Evolutionary conservation across 2,888 invertebrate species (phyloP).

Genomic region (Luffia ferchaultella): DNA sequence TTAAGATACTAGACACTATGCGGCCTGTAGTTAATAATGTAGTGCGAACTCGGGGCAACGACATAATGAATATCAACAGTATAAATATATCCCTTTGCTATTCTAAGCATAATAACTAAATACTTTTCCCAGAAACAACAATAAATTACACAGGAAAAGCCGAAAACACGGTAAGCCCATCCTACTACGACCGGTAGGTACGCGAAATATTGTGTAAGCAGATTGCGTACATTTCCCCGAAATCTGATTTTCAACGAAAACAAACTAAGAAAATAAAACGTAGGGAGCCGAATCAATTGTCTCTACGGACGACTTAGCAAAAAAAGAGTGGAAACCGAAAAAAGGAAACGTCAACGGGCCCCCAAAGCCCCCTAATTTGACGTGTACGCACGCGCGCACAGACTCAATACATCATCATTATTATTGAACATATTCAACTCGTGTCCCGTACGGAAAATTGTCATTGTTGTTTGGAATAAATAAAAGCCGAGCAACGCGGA

Average conservation of each 20-base stretch:
- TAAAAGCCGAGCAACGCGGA: background rate
- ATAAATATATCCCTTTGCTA: no score
- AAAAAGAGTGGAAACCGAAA: slow-evolving; percentile 7
- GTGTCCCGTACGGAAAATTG: background rate
- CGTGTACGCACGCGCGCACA: slow-evolving; percentile 26
- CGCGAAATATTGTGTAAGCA: background rate
- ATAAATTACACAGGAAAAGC: no score
- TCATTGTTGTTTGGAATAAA: background rate
- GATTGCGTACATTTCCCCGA: background rate
- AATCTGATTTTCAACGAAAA: background rate
- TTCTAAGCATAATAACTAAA: no score
- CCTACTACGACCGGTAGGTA: no score
- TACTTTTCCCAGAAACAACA: no score
- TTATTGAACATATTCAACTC: background rate
- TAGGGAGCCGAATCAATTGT: background rate
- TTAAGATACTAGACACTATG: no score
- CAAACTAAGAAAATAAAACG: background rate
- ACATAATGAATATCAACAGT: no score
- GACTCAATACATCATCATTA: background rate
- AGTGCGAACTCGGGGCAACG: no score
- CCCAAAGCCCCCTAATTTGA: slow-evolving; percentile 41
- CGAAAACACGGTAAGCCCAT: no score
- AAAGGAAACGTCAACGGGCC: slow-evolving; percentile 26
- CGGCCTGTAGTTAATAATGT: no score
- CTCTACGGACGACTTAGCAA: background rate